phyloP scores from a whole-genome alignment of 1,140 invertebrate species.

The Galendromus occidentalis region DNA sequence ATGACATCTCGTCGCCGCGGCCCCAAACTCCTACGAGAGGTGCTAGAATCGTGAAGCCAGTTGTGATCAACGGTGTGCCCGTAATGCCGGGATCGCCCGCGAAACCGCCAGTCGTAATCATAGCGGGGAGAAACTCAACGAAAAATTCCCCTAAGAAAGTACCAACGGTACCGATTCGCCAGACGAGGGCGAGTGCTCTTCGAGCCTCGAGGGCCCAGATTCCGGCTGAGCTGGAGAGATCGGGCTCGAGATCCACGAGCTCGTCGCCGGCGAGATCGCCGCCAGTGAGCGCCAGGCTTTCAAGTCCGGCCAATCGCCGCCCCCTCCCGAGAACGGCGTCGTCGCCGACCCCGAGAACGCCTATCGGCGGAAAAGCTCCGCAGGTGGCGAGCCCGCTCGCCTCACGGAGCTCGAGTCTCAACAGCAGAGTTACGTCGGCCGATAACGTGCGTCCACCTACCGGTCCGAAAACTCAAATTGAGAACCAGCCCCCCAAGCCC shows the following conservation, averaged over 20 bases:
- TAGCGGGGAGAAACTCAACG: neutral
- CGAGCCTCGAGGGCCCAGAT: neutral
- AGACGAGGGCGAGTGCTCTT: neutral
- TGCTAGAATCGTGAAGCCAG: conserved; percentile 8
- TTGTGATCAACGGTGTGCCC: neutral
- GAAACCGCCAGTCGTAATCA: neutral
- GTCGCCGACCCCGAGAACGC: neutral
- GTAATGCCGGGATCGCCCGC: neutral
- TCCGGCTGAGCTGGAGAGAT: neutral
- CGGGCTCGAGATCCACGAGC: neutral
- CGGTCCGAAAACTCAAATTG: neutral
- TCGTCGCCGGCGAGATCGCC: neutral
- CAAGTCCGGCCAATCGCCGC: conserved; percentile 2
- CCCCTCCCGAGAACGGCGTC: neutral
- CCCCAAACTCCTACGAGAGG: neutral
- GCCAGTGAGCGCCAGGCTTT: neutral
- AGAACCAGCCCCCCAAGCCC: neutral
- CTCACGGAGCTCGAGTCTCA: neutral
- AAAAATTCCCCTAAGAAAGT: neutral
- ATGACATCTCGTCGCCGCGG: conserved; percentile 10
- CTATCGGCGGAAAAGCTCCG: neutral
- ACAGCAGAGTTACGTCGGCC: neutral
- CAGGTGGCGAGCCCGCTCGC: neutral
- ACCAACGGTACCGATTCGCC: neutral
- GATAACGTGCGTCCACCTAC: neutral